A percentile compares a stretch with the other conserved stretches of the same genome.
These are phyloP conservation scores for Ibidorhyncha struthersii DNA, from an alignment of 2,113 vertebrate species.

Conservation along the genomic window DNA sequence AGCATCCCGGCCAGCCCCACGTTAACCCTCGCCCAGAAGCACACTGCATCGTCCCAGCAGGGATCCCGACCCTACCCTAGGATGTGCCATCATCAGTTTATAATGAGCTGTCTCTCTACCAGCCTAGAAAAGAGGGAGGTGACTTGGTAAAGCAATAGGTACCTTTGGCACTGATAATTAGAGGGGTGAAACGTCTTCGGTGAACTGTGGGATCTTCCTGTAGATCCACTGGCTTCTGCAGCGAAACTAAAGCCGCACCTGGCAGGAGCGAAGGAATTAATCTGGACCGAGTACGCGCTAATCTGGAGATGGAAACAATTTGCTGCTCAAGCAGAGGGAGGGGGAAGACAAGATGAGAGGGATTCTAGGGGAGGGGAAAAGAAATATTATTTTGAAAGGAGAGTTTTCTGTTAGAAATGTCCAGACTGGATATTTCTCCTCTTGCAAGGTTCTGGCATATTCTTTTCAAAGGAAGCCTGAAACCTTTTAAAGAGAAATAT, in stretches of 20 bases:
- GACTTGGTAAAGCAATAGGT: neutral
- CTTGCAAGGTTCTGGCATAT: neutral
- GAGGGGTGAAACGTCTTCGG: fast-evolving
- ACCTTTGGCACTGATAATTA: neutral
- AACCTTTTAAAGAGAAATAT: slow-evolving; percentile 27
- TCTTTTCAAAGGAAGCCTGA: slow-evolving; percentile 16
- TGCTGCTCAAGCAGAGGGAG: neutral
- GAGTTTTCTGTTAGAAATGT: neutral
- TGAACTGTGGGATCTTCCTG: neutral
- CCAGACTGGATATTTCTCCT: neutral
- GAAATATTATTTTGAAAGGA: neutral
- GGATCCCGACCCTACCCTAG: neutral
- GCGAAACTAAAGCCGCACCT: neutral
- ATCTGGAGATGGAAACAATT: slow-evolving; percentile 16
- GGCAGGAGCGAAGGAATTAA: neutral
- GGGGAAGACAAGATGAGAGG: neutral
- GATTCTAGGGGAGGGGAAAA: neutral
- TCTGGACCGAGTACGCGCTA: neutral
- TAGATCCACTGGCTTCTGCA: neutral
- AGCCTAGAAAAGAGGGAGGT: neutral
- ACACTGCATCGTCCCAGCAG: no score
- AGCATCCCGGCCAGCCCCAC: neutral
- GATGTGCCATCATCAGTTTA: neutral
- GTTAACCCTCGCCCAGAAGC: neutral
- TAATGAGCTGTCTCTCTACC: neutral